phyloP scores from a whole-genome alignment of 2,888 invertebrate genomes.

The Xestia sexstrigata region DNA sequence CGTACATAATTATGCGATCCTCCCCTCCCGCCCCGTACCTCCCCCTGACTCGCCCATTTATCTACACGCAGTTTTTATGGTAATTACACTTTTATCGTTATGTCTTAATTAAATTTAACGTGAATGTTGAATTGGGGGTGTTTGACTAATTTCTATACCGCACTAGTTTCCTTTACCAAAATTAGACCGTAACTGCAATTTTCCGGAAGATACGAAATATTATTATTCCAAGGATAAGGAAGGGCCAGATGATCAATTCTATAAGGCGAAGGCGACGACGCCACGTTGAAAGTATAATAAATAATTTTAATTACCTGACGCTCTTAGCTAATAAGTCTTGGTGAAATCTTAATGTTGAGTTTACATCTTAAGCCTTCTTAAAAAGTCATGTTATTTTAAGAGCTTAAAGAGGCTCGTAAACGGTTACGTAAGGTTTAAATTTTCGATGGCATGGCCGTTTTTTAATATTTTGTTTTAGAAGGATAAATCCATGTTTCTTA shows the following conservation, averaged over 20 bases:
- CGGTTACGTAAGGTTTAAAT: slow-evolving; percentile 12
- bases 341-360: slow-evolving; percentile 65
- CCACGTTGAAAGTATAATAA: slow-evolving; percentile 61
- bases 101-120: slow-evolving; percentile 85
- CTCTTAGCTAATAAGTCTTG: slow-evolving; percentile 68
- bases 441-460: slow-evolving; percentile 5
- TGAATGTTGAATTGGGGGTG: slow-evolving; percentile 54
- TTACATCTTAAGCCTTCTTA: slow-evolving; percentile 58
- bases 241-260: slow-evolving; percentile 59
- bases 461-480: neutral
- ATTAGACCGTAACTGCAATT: neutral
- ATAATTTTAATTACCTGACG: slow-evolving; percentile 67
- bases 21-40: slow-evolving; percentile 51
- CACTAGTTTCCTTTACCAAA: neutral
- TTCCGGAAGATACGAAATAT: neutral
- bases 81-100: slow-evolving; percentile 86
- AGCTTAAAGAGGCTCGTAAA: slow-evolving; percentile 37
- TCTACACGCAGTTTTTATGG: slow-evolving; percentile 85
- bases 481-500: accelerated
- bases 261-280: slow-evolving; percentile 48
- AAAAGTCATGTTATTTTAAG: slow-evolving; percentile 60
- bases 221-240: slow-evolving; percentile 27
- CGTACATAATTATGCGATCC: slow-evolving; percentile 68
- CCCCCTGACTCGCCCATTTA: slow-evolving; percentile 58
- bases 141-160: slow-evolving; percentile 24